Conservation (phyloP, 2,888 invertebrate species). For the Mycogona germanica region DNA sequence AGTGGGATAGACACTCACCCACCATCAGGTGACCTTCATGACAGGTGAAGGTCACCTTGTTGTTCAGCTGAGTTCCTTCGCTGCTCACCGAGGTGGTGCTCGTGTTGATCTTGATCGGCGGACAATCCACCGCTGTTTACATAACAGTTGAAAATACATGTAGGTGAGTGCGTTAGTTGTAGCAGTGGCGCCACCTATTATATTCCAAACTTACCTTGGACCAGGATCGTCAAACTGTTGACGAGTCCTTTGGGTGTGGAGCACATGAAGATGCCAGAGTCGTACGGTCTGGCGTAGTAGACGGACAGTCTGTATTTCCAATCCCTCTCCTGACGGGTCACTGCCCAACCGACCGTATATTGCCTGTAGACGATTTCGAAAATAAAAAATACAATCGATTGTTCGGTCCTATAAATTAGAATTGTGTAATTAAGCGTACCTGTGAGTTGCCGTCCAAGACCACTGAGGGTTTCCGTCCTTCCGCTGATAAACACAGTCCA, state of each 20-base stretch:
- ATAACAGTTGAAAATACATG: constrained; percentile 1
- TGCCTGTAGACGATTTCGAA: constrained; percentile 49
- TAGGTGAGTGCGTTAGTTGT: neutral
- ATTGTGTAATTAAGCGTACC: constrained; percentile 20
- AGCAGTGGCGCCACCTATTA: neutral
- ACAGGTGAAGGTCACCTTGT: constrained; percentile 62
- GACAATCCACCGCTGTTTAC: constrained; percentile 36
- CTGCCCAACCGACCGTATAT: constrained; percentile 62
- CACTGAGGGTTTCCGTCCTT: constrained; percentile 69
- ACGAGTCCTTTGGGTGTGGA: constrained; percentile 67
- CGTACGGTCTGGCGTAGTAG: constrained; percentile 66
- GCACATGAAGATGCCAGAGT: constrained; percentile 73
- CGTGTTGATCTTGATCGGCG: constrained; percentile 26
- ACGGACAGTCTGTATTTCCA: constrained; percentile 70
- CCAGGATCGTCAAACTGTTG: constrained; percentile 56
- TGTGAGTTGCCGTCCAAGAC: constrained; percentile 60
- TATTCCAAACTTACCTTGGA: constrained; percentile 51
- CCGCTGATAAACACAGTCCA: constrained; percentile 68
- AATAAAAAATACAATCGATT: neutral
- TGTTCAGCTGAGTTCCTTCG: constrained; percentile 66
- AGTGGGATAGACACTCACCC: no score
- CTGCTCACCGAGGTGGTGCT: constrained; percentile 44
- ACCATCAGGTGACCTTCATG: constrained; percentile 63
- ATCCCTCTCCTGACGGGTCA: constrained; percentile 57
- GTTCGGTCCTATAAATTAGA: neutral